phyloP scores from a whole-genome alignment of 2,888 invertebrate species.

The Ophion costatus region DNA sequence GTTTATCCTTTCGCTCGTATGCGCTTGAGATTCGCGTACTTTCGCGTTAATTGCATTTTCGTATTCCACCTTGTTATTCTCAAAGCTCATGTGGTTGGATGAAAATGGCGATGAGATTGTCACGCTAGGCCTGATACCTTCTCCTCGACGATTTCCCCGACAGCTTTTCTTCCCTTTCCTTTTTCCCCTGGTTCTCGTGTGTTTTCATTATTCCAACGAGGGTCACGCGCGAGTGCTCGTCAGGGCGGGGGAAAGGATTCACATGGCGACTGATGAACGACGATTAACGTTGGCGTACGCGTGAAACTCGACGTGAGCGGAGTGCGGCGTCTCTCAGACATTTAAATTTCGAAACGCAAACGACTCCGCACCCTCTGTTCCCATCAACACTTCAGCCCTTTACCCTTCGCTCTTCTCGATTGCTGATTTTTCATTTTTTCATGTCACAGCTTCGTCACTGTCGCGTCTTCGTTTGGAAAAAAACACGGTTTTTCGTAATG shows the following conservation, averaged over 20 bases:
- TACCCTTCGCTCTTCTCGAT: slow-evolving; percentile 12
- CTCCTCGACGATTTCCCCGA: slow-evolving; percentile 28
- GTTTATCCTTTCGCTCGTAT: slow-evolving; percentile 33
- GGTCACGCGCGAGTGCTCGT: slow-evolving; percentile 5
- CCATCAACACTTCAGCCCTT: slow-evolving; percentile 8
- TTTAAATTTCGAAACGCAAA: slow-evolving; percentile 66
- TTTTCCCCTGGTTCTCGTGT: slow-evolving; percentile 28
- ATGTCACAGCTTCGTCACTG: background rate
- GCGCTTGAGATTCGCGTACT: slow-evolving; percentile 77
- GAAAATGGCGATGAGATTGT: slow-evolving; percentile 50
- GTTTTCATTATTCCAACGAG: slow-evolving; percentile 38
- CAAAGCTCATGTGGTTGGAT: slow-evolving; percentile 49
- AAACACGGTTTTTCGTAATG: background rate
- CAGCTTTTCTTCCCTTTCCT: slow-evolving; percentile 10
- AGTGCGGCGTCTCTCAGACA: slow-evolving; percentile 42
- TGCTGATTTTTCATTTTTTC: slow-evolving; percentile 24
- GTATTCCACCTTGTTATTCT: slow-evolving; percentile 74
- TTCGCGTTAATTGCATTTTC: slow-evolving; percentile 83
- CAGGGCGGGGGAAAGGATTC: slow-evolving; percentile 24
- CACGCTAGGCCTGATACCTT: background rate
- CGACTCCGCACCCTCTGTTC: slow-evolving; percentile 30
- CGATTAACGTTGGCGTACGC: slow-evolving; percentile 57
- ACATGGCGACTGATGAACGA: slow-evolving; percentile 48
- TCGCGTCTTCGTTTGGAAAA: background rate
- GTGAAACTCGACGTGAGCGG: slow-evolving; percentile 16